Base-by-base conservation (phyloP, 2,888 invertebrate genomes). In the Muschampia plurimacula region DNA sequence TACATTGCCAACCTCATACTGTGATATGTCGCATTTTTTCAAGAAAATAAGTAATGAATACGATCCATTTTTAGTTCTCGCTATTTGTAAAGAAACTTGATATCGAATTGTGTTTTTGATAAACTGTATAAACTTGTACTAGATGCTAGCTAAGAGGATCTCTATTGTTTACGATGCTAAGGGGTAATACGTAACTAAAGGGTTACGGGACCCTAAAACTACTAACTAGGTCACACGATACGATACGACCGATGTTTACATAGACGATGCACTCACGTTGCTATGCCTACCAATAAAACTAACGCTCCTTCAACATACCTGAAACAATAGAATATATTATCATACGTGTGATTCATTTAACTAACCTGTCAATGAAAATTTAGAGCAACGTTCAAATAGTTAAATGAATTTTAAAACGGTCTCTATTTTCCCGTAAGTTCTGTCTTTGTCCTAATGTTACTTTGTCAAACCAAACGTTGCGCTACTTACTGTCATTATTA, bases 221-320 rank as follows among this genome's bases (percentile, higher is more conserved):
- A 59, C 59, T 12, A 59, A 57, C n/a, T 22, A 55, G 55, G 74
- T 78, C 77, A 72, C 76, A 79, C 80, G 82, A 77, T 22, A 79
- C 80, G 82, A 77, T 22, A 22, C 22, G 22, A 22, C 80, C 82
- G 78, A 22, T 52, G 60, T 60, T 80, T 81, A 79, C 76, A 81
- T 81, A 81, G 78, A 78, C 79, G 77, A 78, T 78, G 79, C 79
- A 81, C 66, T 55, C 64, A 55, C 55, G 10, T 41, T 70, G 57
- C 57, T 13, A 57, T 22, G 32, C 36, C 57, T 59, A 46, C 70
- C 65, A 28, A n/a, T 41, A 41, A 49, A 39, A 6, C 49, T 8
- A 32, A 5, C 13, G 22, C 70, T 65, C 44, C 44, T 52, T 67
- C 68, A 64, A 69, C 69, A 32, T 68, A 72, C 72, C 72, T 72